Conservation (phyloP, 2,113 vertebrate species). For the Amazona guildingii region DNA sequence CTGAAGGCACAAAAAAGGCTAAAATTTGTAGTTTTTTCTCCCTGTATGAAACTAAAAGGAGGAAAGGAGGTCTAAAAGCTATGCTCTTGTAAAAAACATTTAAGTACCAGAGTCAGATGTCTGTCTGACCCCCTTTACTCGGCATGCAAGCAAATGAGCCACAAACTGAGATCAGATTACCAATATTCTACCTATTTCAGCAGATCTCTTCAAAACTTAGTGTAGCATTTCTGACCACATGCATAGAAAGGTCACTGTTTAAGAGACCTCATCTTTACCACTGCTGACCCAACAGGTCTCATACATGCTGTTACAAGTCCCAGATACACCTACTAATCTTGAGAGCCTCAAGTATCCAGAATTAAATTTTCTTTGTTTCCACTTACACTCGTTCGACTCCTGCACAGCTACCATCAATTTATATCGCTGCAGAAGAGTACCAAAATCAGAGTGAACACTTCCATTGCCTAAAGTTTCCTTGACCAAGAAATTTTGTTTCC, state of each 20-base stretch:
- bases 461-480: neutral
- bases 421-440: neutral
- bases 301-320: neutral
- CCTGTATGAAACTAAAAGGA: neutral
- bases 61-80: neutral
- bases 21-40: neutral
- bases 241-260: neutral
- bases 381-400: neutral
- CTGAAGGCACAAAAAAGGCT: neutral
- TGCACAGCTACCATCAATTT: neutral
- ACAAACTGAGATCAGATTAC: neutral
- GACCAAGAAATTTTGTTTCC: neutral
- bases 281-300: neutral
- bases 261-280: constrained; percentile 6
- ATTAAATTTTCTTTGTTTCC: neutral
- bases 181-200: neutral
- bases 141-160: neutral
- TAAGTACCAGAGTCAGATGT: neutral
- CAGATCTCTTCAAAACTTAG: neutral
- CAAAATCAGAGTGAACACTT: neutral
- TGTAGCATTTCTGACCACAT: constrained; percentile 7
- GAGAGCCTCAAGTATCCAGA: neutral
- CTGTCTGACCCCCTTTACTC: neutral
- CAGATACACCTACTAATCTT: neutral
- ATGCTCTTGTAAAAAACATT: neutral